phyloP scores from a whole-genome alignment of 2,113 vertebrate species.

The Ascaphus truei region DNA sequence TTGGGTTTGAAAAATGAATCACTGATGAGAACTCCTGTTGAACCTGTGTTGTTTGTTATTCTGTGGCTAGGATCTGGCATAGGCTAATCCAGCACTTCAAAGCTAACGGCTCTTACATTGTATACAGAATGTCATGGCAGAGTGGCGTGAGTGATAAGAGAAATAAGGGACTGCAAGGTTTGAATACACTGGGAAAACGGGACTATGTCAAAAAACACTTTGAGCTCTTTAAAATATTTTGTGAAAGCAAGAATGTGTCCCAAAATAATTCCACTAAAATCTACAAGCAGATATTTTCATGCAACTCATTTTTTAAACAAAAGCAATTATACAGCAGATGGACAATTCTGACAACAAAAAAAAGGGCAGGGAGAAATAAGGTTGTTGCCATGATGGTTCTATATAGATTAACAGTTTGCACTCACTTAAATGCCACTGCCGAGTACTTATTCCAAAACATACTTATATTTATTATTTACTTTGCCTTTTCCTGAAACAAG shows the following conservation, averaged over 20 bases:
- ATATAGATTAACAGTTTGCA: no score
- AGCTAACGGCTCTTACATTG: constrained; percentile 75
- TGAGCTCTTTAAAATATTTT: constrained; percentile 87
- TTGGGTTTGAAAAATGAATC: constrained; percentile 81
- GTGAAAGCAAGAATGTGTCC: constrained; percentile 80
- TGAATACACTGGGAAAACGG: constrained; percentile 72
- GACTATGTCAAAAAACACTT: constrained; percentile 69
- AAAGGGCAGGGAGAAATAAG: no score
- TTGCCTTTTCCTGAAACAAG: no score
- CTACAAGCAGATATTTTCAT: not conserved
- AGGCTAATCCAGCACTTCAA: constrained; percentile 83
- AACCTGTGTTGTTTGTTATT: constrained; percentile 87
- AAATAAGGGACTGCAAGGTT: constrained; percentile 69
- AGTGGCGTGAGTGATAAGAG: constrained; percentile 84
- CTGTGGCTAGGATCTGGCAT: constrained; percentile 78
- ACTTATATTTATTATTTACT: no score
- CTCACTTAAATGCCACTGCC: no score
- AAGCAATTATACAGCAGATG: not conserved
- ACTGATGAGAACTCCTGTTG: constrained; percentile 77
- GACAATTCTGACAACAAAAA: no score
- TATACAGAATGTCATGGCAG: constrained; percentile 86
- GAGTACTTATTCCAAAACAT: no score
- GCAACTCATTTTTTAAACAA: not conserved
- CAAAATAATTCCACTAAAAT: constrained; percentile 59
- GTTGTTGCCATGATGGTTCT: no score